Conservation (phyloP, 2,888 invertebrate genomes). For the Lasioglossum vierecki region DNA sequence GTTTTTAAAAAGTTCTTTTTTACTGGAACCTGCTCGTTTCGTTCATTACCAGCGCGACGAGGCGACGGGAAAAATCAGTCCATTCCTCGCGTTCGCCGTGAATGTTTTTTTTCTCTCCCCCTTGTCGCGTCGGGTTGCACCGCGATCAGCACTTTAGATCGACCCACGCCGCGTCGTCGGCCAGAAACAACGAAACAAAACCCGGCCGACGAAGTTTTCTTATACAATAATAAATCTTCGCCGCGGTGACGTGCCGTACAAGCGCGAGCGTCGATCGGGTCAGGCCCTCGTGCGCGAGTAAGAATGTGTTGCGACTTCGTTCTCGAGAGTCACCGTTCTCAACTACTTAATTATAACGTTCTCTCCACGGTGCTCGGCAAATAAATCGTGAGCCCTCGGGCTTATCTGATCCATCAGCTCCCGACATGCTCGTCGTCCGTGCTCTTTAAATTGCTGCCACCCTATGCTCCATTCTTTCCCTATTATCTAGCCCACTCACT, state of each 20-base stretch:
- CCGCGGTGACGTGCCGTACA: constrained; percentile 11
- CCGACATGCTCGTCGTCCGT: constrained; percentile 26
- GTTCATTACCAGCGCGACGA: neutral
- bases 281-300: neutral
- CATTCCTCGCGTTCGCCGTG: neutral
- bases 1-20: neutral
- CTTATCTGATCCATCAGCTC: constrained; percentile 55
- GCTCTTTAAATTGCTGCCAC: constrained; percentile 44
- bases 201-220: constrained; percentile 29
- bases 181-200: constrained; percentile 42
- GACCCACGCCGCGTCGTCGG: neutral
- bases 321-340: constrained; percentile 49
- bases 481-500: neutral
- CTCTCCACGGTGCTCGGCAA: constrained; percentile 29
- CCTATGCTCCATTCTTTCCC: neutral
- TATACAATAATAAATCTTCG: constrained; percentile 44
- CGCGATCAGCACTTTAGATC: constrained; percentile 18
- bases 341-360: constrained; percentile 53
- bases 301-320: constrained; percentile 44
- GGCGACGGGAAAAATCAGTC: constrained; percentile 11
- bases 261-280: constrained; percentile 22
- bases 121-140: neutral
- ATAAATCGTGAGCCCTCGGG: constrained; percentile 47
- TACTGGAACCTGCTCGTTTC: neutral
- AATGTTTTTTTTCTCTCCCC: neutral